phyloP scores from a whole-genome alignment of 2,113 vertebrate species.

The Pleuronectes platessa region DNA sequence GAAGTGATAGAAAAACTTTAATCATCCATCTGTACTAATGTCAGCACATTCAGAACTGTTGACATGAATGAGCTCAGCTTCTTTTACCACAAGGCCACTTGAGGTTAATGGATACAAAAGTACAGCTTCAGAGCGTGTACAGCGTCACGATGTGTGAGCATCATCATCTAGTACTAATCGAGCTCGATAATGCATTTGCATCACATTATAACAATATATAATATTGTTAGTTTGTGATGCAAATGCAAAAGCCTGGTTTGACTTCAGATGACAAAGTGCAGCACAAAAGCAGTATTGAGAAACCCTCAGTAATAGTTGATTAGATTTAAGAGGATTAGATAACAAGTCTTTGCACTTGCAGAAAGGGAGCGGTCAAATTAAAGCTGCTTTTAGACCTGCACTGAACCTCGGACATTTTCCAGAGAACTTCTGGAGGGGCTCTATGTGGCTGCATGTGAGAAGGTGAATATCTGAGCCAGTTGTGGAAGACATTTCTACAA shows the following conservation, averaged over 20 bases:
- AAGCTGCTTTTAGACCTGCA: not conserved
- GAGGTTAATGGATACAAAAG: slow-evolving; percentile 58
- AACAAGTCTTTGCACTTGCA: slow-evolving; percentile 3
- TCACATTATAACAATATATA: not conserved
- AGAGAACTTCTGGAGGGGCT: too few species aligned
- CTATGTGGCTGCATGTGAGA: too few species aligned
- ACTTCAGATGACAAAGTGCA: not conserved
- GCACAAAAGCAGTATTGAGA: slow-evolving; percentile 6
- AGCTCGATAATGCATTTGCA: not conserved
- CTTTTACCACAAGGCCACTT: slow-evolving; percentile 59
- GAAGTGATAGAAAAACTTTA: slow-evolving; percentile 3
- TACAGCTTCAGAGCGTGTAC: not conserved
- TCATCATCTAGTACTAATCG: not conserved
- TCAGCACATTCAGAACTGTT: not conserved
- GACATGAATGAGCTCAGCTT: not conserved
- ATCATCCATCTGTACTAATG: not conserved
- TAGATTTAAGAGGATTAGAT: not conserved
- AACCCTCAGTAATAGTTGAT: not conserved
- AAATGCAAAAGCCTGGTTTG: not conserved
- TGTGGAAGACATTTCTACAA: not conserved
- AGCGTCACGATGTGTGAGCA: not conserved
- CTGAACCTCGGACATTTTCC: not conserved
- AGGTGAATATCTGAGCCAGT: too few species aligned
- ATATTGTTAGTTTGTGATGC: too few species aligned
- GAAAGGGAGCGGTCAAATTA: not conserved